Conservation (phyloP, 2,797 vertebrate genomes). For the Rhabdomys pumilio region DNA sequence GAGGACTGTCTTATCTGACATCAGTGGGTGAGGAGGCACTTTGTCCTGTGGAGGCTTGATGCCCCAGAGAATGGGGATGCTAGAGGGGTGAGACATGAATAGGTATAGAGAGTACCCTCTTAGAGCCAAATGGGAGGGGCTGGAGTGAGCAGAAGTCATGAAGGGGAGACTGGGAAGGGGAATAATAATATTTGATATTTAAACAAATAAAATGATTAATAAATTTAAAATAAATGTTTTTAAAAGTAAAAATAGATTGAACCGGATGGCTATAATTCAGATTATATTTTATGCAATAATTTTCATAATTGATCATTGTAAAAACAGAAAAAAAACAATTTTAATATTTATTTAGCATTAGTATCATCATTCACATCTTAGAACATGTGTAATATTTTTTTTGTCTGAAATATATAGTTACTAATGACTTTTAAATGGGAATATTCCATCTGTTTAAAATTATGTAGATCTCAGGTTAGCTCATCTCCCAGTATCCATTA, state of each 20-base stretch:
- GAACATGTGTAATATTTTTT: conserved; percentile 51
- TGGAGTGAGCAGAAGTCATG: neutral
- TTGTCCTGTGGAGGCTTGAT: neutral
- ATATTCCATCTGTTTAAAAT: conserved; percentile 42
- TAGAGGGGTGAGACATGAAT: neutral
- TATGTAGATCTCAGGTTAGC: conserved; percentile 23
- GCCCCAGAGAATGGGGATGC: neutral
- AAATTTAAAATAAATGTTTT: neutral
- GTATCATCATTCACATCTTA: neutral
- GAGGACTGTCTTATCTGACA: neutral
- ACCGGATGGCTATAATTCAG: neutral
- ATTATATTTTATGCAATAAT: neutral
- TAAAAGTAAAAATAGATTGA: neutral
- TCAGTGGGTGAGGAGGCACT: neutral
- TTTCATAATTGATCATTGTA: neutral
- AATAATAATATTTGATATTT: neutral
- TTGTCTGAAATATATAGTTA: conserved; percentile 24
- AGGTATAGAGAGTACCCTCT: neutral
- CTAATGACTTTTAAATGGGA: conserved; percentile 58
- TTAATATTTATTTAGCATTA: neutral
- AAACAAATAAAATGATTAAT: neutral
- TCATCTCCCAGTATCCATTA: neutral
- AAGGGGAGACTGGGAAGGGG: neutral
- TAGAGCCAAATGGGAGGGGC: neutral
- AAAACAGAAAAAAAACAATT: neutral